Evolutionary conservation across 2,797 vertebrate species (phyloP).

Genomic region (Pantherophis vulpinus): DNA sequence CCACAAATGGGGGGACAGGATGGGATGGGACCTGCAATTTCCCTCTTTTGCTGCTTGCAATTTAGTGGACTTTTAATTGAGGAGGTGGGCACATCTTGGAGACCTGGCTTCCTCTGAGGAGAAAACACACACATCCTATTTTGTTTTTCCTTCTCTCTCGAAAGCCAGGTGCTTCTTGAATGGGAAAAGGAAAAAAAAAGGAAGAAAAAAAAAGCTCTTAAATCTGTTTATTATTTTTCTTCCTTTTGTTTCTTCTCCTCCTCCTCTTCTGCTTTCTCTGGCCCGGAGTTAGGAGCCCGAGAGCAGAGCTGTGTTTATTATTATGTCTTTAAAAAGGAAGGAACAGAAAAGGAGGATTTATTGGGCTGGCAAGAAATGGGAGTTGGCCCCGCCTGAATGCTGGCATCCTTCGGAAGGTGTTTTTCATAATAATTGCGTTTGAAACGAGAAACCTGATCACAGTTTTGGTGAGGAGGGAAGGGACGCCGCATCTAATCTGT

Average conservation of each 20-base stretch:
- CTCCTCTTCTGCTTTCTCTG: neutral
- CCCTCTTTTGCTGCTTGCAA: neutral
- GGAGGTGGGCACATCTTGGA: neutral
- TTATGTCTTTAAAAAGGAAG: neutral
- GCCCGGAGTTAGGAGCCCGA: neutral
- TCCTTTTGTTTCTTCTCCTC: neutral
- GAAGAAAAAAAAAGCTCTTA: too few species aligned
- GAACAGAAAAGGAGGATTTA: neutral
- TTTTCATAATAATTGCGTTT: conserved; percentile 2
- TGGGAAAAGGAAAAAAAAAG: neutral
- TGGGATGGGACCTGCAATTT: neutral
- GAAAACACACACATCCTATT: neutral
- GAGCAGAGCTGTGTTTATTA: neutral
- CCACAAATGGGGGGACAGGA: neutral
- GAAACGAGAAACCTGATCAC: neutral
- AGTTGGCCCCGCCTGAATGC: neutral
- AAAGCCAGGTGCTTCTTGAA: conserved; percentile 5
- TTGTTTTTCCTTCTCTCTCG: neutral
- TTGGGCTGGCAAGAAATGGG: neutral
- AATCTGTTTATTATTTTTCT: neutral
- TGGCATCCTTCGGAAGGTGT: neutral
- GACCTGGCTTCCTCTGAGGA: neutral
- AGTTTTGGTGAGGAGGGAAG: neutral
- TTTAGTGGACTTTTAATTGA: neutral
- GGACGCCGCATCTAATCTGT: neutral